Evolutionary conservation across 2,797 vertebrate species (phyloP).

Genomic region (Pagetopsis macropterus): DNA sequence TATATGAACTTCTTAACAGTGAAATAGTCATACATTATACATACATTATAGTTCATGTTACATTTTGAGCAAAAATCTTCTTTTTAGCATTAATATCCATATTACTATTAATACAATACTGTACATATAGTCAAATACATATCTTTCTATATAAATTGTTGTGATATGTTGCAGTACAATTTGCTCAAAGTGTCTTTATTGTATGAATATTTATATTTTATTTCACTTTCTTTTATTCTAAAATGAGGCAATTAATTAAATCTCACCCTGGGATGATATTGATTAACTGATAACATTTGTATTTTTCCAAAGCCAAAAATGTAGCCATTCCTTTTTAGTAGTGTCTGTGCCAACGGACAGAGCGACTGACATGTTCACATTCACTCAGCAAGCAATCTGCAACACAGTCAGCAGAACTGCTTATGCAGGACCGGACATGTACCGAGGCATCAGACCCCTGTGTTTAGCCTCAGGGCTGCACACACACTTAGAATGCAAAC

Average conservation of each 20-base stretch:
- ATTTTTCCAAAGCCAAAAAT: not conserved
- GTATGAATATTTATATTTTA: not conserved
- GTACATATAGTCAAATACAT: no score
- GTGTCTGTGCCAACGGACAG: not conserved
- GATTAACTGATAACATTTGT: not conserved
- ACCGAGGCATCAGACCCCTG: conserved; percentile 37
- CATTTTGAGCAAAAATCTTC: no score
- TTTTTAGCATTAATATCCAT: no score
- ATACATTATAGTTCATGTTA: no score
- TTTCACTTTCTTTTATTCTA: not conserved
- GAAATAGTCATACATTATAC: no score
- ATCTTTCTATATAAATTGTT: no score
- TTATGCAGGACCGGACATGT: conserved; percentile 44
- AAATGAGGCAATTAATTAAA: no score
- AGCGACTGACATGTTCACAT: conserved; percentile 39
- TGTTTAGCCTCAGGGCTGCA: conserved; percentile 30
- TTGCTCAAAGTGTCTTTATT: no score
- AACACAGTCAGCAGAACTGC: conserved; percentile 41
- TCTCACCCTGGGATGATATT: no score
- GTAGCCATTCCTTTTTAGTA: not conserved
- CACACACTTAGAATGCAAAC: conserved; percentile 43
- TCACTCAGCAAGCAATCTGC: conserved; percentile 39
- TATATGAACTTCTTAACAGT: no score
- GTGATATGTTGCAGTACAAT: no score
- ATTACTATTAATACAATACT: no score